Evolutionary conservation across 1,140 invertebrate species (phyloP).

Genomic region (Acyrthosiphon pisum): DNA sequence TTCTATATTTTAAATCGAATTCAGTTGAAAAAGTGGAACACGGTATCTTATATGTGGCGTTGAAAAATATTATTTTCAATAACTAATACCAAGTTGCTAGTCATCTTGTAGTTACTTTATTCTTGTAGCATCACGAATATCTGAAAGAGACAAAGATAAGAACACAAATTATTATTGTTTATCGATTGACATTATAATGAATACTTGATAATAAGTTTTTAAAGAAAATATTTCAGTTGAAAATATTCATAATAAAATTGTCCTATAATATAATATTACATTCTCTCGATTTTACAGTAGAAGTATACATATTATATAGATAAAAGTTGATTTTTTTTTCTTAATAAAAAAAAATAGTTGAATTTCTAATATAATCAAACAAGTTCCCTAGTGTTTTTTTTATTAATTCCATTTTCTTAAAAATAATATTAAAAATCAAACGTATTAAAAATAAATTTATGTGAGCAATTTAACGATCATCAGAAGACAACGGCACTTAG

Average conservation of each 20-base stretch:
- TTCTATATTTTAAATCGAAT: background rate
- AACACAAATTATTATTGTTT: background rate
- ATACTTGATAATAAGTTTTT: background rate
- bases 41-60: background rate
- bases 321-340: background rate
- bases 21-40: background rate
- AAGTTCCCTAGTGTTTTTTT: background rate
- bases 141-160: background rate
- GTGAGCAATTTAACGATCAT: background rate
- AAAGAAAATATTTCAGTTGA: background rate
- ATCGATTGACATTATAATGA: background rate
- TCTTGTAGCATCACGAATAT: background rate
- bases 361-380: background rate
- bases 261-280: background rate
- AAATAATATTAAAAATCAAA: constrained; percentile 20
- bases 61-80: background rate
- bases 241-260: background rate
- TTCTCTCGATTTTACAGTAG: background rate
- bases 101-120: background rate
- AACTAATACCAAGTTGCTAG: background rate
- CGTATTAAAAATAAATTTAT: background rate
- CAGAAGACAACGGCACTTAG: background rate
- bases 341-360: too few relatives aligned
- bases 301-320: background rate
- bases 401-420: background rate